Evolutionary conservation across 2,797 vertebrate species (phyloP).

Genomic region (Rhabdophis nuchalis): DNA sequence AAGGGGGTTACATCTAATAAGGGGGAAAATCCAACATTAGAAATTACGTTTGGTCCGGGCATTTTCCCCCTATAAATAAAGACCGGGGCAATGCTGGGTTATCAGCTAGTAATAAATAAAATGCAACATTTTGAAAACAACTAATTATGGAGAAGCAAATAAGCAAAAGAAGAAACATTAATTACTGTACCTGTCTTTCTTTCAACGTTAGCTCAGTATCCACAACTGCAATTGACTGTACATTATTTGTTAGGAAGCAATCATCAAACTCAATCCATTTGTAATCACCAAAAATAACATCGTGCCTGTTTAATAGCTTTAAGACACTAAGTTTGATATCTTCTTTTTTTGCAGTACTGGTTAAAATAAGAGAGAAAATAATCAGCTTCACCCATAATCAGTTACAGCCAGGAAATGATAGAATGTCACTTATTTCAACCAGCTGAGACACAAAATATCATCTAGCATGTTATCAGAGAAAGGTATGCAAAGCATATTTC

Average conservation of each 20-base stretch:
- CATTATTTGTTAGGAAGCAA: slow-evolving; percentile 81
- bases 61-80: too few relatives aligned
- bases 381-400: not conserved
- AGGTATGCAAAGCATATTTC: not conserved
- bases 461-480: not conserved
- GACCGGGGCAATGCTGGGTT: too few relatives aligned
- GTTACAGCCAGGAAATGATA: not conserved
- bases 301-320: slow-evolving; percentile 84
- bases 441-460: not conserved
- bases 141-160: not conserved
- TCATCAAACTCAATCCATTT: slow-evolving; percentile 93
- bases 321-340: slow-evolving; percentile 78
- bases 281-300: slow-evolving; percentile 85
- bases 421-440: not conserved
- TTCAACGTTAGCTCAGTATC: slow-evolving; percentile 78
- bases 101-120: not conserved
- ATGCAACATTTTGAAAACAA: not conserved
- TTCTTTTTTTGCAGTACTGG: slow-evolving; percentile 81
- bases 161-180: not conserved
- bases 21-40: too few relatives aligned
- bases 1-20: too few relatives aligned
- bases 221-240: slow-evolving; percentile 83
- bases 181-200: slow-evolving; percentile 68
- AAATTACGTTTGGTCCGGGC: too few relatives aligned
- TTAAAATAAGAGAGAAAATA: slow-evolving; percentile 31